Conservation (phyloP, 2,797 vertebrate species). For the Notamacropus eugenii region DNA sequence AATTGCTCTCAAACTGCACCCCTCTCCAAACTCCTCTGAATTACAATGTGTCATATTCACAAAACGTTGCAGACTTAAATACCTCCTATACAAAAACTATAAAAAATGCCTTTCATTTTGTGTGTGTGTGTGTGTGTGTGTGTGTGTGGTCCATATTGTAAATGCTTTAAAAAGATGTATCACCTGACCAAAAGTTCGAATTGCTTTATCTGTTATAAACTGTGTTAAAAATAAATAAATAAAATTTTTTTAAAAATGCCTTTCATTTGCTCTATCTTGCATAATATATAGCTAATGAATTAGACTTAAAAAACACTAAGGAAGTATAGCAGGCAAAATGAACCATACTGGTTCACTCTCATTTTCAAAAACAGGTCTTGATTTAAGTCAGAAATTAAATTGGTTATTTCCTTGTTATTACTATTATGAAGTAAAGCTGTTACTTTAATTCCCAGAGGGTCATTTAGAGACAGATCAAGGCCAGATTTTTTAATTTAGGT, state of each 20-base stretch:
- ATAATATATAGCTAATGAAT: conserved; percentile 30
- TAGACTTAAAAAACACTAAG: background rate
- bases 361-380: conserved; percentile 44
- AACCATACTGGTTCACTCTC: conserved; percentile 32
- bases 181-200: no score
- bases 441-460: conserved; percentile 27
- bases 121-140: no score
- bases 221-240: no score
- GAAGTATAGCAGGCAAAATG: background rate
- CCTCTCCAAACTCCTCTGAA: background rate
- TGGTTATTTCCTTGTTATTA: conserved; percentile 8
- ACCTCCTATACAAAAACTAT: conserved; percentile 24
- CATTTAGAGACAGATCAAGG: conserved; percentile 38
- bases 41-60: background rate
- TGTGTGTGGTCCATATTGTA: no score
- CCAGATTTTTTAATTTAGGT: background rate
- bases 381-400: conserved; percentile 54
- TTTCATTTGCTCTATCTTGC: background rate
- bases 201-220: no score
- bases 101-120: conserved; percentile 9
- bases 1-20: conserved; percentile 42
- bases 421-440: background rate
- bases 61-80: conserved; percentile 22
- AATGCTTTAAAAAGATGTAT: no score
- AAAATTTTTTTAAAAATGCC: background rate